Evolutionary conservation across 2,113 vertebrate species (phyloP), one percentile per base, ranked within the genome.

Genomic region (Conger conger): DNA sequence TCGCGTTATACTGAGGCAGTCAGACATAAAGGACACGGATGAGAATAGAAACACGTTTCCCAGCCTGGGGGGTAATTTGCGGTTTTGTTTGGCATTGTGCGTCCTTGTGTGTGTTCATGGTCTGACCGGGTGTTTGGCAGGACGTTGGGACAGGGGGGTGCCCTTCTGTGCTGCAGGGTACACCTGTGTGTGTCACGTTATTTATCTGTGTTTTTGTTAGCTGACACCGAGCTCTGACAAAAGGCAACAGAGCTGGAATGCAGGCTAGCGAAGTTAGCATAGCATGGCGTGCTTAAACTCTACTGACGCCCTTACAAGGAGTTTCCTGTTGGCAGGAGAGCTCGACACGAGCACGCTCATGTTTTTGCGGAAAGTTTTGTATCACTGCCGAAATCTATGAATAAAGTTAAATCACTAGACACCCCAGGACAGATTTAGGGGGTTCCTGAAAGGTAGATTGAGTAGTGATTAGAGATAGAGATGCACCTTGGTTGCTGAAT

Each of bases 1-100:
- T 35, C 15, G 1, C 6, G 76, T 37, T 78, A 78, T 38, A 78
- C 18, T 78, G 76, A 17, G 36, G 23, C 76, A 37, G 35, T 78
- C 0, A 38, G 76, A 37, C 35, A 78, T 18, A 4, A 86, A 86
- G 82, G 80, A 80, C 83, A 85, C 5, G 76, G 45, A 57, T 30
- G 60, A 85, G 15, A 63, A 78, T 80, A 57, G 35, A 37, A 17
- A 23, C 76, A 17, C 4, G 5, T 35, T 1, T 20, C 76, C n/a
- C 76, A 37, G 76, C 30, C 30, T 78, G 76, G 76, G 16, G 35
- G 16, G 1, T 9, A 9, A 23, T 76, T 36, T 36, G 57, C 4
- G 57, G 27, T 27, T 63, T 23, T 63, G 57, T 23, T 63, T 27
- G 4, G 57, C 57, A 50, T 50, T 50, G 45, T 73, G 63, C 13